Base-by-base conservation (phyloP, 2,888 invertebrate genomes). In the Eurois occulta region DNA sequence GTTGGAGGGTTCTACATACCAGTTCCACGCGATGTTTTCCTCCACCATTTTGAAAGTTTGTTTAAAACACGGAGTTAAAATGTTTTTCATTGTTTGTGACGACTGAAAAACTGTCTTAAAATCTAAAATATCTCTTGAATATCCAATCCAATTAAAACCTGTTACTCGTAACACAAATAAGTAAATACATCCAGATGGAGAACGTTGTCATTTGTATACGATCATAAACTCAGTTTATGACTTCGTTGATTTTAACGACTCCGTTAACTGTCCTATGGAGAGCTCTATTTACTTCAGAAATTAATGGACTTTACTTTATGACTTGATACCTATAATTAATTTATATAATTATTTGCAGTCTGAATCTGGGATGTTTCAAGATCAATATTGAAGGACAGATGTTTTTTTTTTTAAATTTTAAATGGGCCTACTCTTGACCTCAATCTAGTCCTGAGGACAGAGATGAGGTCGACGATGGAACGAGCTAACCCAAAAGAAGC, bases 241-340 rank as follows among this genome's bases (percentile, higher is more conserved):
- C 72, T 83, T 58, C 55, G 75, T 72, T 69, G 80, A 75, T 66
- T 77, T 84, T 84, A 81, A 87, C 43, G 80, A 73, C 46, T 72
- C 11, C 75, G 69, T 81, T 77, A 72, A 88, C 81, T 68, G 75
- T 72, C 68, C 76, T 58, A 81, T 52, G 75, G 62, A 77, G 84
- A 75, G 66, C 72, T 46, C 69, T 87, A 84, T 84, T 88, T 87
- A 86, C 79, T 86, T 79, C 78, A 24, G 21, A 60, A 83, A 73
- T 86, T 84, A 75, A 84, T 84, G 69, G 86, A 55, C 79, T 75
- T 58, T 11, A 83, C 69, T 86, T 86, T 86, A 84, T 62, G 52
- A 74, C 73, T 60, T 72, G 11, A 83, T 78, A 78, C 52, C 72
- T 66, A 72, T 65, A 35, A 38, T 79, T 35, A 48, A 66, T 75